Base-by-base conservation (phyloP, 2,797 vertebrate genomes). In the Leptoclinus maculatus region DNA sequence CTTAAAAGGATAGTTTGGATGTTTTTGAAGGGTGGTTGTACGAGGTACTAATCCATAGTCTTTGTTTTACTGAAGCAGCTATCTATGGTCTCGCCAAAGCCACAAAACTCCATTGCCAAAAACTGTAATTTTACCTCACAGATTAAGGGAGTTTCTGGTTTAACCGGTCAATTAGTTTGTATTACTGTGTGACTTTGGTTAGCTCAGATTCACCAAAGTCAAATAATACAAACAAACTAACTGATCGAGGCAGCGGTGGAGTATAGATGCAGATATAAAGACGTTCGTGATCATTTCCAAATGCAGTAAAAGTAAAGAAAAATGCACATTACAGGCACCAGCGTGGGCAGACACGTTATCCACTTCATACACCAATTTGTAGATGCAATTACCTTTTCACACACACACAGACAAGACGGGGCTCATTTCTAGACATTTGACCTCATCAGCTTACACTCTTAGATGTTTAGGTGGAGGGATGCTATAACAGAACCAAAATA, bases 401-500 rank as follows among this genome's bases (percentile, higher is more conserved):
- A 43, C 14, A 9, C 8, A 64, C 6, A n/a, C n/a, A n/a, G n/a
- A n/a, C n/a, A n/a, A 38, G 29, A 29, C 41, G 0, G 41, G 17
- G 43, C 69, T 83, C 49, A 27, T 78, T 71, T 74, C 21, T 27
- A 47, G 67, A 70, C 63, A 29, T 71, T 78, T 67, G 59, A 75
- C 80, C 32, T 32, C 32, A 32, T 32, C 32, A 7, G 32, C 32
- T 54, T 5, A 43, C 41, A 14, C 14, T 43, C 41, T 6, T 66
- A 59, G 38, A 32, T 19, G 71, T 25, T 74, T 0, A 9, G n/a
- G 10, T 45, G 14, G 45, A 47, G 9, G 3, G 17, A 9, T 11
- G 36, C 10, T 39, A 10, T 34, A 6, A 16, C 27, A 11, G 34
- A 1, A 38, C 0, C 43, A 17, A 25, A 23, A 14, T 8, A 2